Evolutionary conservation across 2,113 vertebrate genomes (phyloP).

Genomic region (Caretta caretta): DNA sequence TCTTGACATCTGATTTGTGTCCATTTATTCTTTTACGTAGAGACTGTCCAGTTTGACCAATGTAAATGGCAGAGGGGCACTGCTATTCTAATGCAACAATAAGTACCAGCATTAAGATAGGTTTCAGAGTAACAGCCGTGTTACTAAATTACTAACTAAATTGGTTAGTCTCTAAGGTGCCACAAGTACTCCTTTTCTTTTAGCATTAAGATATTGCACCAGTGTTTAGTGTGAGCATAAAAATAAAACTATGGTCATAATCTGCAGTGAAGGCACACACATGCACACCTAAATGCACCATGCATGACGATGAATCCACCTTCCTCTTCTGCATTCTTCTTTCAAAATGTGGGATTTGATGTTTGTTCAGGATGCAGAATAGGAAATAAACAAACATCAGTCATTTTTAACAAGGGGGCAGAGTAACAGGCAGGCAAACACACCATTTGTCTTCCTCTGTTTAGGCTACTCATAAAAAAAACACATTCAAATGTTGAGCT

Average conservation of each 20-base stretch:
- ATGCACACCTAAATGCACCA: constrained; percentile 1
- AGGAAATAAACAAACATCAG: constrained; percentile 63
- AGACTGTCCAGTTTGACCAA: too few species aligned
- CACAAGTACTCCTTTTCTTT: too few species aligned
- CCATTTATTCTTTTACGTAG: too few species aligned
- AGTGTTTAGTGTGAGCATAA: neutral
- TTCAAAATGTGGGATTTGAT: constrained; percentile 34
- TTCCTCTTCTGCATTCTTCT: constrained; percentile 26
- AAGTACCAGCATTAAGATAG: neutral
- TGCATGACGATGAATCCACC: constrained; percentile 40
- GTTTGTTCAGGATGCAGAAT: constrained; percentile 46
- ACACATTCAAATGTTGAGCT: constrained; percentile 16
- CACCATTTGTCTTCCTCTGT: constrained; percentile 35
- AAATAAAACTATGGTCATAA: neutral
- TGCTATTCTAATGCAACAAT: neutral
- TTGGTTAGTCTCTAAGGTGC: too few species aligned
- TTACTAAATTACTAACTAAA: too few species aligned
- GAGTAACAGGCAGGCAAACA: constrained; percentile 37
- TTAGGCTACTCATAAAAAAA: constrained; percentile 32
- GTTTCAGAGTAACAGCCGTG: too few species aligned
- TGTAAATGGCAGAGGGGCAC: too few species aligned
- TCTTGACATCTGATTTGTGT: too few species aligned
- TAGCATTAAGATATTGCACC: neutral
- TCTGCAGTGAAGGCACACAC: constrained; percentile 24
- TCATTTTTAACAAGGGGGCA: constrained; percentile 72